phyloP scores from a whole-genome alignment of 2,113 vertebrate species.

The Mobula hypostoma region DNA sequence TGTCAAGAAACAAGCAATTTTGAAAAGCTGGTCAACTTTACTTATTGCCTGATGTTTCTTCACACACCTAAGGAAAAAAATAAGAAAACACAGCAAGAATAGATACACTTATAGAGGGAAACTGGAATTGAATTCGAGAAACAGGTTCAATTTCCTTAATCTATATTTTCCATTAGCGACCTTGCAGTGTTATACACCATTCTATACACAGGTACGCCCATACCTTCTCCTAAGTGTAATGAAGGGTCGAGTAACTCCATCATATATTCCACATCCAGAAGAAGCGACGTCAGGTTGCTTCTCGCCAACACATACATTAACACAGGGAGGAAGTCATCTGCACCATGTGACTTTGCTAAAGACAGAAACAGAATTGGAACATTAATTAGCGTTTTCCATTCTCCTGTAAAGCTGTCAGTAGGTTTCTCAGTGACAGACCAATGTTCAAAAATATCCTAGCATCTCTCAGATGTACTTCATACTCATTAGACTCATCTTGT shows the following conservation, averaged over 20 bases:
- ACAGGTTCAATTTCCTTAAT: not conserved
- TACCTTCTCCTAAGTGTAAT: conserved; percentile 88
- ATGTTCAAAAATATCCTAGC: not conserved
- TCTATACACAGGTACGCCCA: too few relatives aligned
- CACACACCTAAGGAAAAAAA: not conserved
- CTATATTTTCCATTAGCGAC: not conserved
- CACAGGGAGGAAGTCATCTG: conserved; percentile 93
- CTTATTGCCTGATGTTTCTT: not conserved
- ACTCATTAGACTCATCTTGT: not conserved
- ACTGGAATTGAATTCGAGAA: not conserved
- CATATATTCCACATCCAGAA: conserved; percentile 91
- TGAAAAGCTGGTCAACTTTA: not conserved
- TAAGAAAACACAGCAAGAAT: not conserved
- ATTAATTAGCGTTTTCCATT: conserved; percentile 7
- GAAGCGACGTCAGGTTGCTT: conserved; percentile 71
- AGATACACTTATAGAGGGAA: not conserved
- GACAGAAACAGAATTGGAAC: not conserved
- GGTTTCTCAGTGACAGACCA: not conserved
- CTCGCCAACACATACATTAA: conserved; percentile 93
- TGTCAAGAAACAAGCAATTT: not conserved
- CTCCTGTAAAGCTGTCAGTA: not conserved
- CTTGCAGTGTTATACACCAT: too few relatives aligned
- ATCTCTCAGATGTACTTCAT: not conserved
- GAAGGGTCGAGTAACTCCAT: conserved; percentile 97
- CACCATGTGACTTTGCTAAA: conserved; percentile 77